phyloP scores from a whole-genome alignment of 2,113 vertebrate species.

The Neotragus pygmaeus region DNA sequence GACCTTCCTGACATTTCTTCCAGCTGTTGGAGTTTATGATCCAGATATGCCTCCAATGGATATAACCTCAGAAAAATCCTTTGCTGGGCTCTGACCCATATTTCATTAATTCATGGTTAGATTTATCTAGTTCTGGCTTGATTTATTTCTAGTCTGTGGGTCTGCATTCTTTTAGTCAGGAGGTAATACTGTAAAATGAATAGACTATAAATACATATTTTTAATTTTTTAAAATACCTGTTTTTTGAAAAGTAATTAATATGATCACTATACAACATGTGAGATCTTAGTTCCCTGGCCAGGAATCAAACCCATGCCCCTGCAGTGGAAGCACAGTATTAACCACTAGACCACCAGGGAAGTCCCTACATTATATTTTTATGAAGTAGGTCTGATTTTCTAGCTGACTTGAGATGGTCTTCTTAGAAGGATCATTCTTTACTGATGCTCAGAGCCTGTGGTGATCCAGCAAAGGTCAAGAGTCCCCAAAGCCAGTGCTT shows the following conservation, averaged over 20 bases:
- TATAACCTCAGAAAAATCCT: neutral
- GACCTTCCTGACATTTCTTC: neutral
- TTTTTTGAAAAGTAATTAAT: neutral
- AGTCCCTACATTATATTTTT: neutral
- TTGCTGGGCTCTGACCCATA: neutral
- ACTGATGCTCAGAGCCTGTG: neutral
- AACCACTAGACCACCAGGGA: neutral
- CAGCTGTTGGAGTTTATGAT: neutral
- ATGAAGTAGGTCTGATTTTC: neutral
- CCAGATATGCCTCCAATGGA: neutral
- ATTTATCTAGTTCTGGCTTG: neutral
- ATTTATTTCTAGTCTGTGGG: neutral
- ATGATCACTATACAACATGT: neutral
- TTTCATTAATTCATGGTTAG: neutral
- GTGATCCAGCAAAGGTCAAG: neutral
- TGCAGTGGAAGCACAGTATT: neutral
- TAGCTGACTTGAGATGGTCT: neutral
- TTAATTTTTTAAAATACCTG: neutral
- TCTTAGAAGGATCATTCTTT: neutral
- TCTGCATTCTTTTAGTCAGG: neutral
- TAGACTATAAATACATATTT: neutral
- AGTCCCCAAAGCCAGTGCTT: neutral
- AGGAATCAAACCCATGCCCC: neutral
- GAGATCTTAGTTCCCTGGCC: neutral
- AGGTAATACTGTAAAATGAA: neutral